phyloP scores from a whole-genome alignment of 2,888 invertebrate species.

The Oxyteleia sp. region DNA sequence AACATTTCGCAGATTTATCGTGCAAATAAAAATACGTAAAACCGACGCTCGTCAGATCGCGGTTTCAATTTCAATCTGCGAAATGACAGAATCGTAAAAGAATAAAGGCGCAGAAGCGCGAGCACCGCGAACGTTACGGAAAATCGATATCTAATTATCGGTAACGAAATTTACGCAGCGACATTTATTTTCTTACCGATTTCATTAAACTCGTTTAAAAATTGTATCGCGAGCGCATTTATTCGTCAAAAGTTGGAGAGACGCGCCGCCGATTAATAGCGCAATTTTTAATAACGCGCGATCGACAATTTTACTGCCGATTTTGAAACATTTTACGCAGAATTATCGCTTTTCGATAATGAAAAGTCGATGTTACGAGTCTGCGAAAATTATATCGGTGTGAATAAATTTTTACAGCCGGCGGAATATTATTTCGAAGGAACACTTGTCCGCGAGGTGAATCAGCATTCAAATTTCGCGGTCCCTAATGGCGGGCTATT shows the following conservation, averaged over 20 bases:
- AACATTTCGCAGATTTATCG: conserved; percentile 24
- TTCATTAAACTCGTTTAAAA: neutral
- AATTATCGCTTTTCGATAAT: neutral
- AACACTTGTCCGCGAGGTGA: too few species aligned
- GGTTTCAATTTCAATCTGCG: conserved; percentile 23
- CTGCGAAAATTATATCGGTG: too few species aligned
- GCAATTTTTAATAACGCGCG: too few species aligned
- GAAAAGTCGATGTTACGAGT: neutral
- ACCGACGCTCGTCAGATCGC: conserved; percentile 10
- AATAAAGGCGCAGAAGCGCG: conserved; percentile 19
- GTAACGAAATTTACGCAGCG: conserved; percentile 18
- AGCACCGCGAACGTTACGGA: conserved; percentile 4
- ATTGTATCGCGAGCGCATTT: neutral
- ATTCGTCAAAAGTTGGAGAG: neutral
- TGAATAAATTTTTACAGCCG: too few species aligned
- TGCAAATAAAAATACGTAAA: conserved; percentile 2
- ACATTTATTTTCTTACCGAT: neutral
- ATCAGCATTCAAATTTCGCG: neutral
- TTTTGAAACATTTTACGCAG: neutral
- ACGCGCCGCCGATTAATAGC: neutral
- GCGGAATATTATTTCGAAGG: too few species aligned
- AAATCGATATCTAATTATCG: conserved; percentile 76
- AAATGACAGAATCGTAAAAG: conserved; percentile 39
- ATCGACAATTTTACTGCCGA: neutral
- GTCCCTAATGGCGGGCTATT: too few species aligned